Evolutionary conservation across 2,113 vertebrate species (phyloP), one percentile per base, ranked within the genome.

Genomic region (Lophius piscatorius): DNA sequence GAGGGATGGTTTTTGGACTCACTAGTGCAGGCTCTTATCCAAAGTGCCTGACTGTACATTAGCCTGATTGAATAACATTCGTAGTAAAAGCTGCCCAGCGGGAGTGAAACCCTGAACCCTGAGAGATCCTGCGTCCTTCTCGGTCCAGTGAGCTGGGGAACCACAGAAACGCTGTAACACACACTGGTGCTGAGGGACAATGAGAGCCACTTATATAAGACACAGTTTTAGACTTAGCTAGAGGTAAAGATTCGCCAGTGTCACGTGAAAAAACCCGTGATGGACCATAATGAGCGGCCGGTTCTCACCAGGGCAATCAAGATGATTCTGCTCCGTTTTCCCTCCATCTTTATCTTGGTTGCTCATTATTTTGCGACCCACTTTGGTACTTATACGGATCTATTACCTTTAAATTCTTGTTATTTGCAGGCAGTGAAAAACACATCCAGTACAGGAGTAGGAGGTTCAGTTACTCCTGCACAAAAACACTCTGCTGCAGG

Each of bases 301-400:
- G 33, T 26, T 34, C 39, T 44, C 54, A 57, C 52, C 72, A 65
- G 69, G 31, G 60, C 31, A 54, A 82, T 74, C 50, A 74, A 49
- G 28, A 73, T 38, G 63, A 28, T 60, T 64, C 49, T 68, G 59
- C 63, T 65, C 66, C 18, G 31, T 31, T 74, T 81, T 57, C 38
- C 16, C 34, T 39, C 48, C 18, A 39, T 21, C 4, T 17, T 10
- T n/a, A n/a, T n/a, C n/a, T n/a, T n/a, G n/a, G n/a, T n/a, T n/a
- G n/a, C n/a, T n/a, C n/a, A n/a, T n/a, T n/a, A n/a, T n/a, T n/a
- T n/a, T n/a, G n/a, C n/a, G n/a, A n/a, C n/a, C n/a, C n/a, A n/a
- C n/a, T n/a, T n/a, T n/a, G n/a, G n/a, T n/a, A n/a, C n/a, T n/a
- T n/a, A n/a, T n/a, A n/a, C n/a, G n/a, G n/a, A n/a, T n/a, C n/a